Conservation (phyloP, 2,888 invertebrate species). For the Hyles lineata region DNA sequence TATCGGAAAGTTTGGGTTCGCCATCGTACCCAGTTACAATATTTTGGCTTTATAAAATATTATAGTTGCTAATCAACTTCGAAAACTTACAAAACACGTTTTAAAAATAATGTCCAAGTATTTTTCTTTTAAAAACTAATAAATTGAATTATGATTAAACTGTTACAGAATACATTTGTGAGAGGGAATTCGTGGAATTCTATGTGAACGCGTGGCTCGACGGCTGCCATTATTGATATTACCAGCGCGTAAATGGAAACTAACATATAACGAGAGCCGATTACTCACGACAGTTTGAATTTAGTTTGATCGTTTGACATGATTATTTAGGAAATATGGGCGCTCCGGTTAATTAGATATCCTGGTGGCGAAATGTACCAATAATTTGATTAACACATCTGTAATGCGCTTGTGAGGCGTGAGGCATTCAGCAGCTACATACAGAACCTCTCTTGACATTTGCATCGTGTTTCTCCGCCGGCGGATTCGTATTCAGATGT, state of each 20-base stretch:
- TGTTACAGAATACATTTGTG: background rate
- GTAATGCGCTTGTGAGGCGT: no score
- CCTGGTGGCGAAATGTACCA: background rate
- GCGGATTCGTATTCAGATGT: no score
- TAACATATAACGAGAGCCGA: background rate
- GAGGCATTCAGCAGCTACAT: background rate
- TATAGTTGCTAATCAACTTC: no score
- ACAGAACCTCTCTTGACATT: background rate
- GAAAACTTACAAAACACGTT: no score
- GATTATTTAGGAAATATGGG: background rate
- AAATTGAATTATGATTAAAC: no score
- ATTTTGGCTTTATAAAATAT: no score
- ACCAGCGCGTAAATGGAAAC: conserved; percentile 1
- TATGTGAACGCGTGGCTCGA: background rate
- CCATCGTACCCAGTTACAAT: background rate
- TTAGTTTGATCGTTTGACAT: conserved; percentile 3
- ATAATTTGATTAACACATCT: background rate
- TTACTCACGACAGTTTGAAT: conserved; percentile 4
- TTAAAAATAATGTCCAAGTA: no score
- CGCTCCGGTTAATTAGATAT: background rate
- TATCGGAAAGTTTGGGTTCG: background rate
- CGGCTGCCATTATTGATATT: background rate
- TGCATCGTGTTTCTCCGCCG: background rate
- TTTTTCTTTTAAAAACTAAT: no score
- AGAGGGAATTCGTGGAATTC: background rate